Percentiles rank a stretch among this genome's conserved stretches.
Evolutionary conservation across 2,797 vertebrate species (phyloP).

Genomic region (Bradypus variegatus): DNA sequence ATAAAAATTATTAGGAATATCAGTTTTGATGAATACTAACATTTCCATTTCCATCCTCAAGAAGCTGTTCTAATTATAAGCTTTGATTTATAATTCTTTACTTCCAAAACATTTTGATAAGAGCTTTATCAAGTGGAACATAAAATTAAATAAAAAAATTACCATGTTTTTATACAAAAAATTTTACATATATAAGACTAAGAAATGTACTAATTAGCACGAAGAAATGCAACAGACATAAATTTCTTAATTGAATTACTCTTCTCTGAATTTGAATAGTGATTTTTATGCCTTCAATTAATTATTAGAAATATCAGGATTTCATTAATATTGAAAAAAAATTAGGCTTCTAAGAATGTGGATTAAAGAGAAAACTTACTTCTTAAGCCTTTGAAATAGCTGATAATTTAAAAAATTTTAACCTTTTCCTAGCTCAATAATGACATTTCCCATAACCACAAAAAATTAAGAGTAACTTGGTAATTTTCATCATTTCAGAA

Average conservation of each 20-base stretch:
- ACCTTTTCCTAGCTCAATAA: slow-evolving; percentile 31
- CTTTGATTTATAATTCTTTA: slow-evolving; percentile 39
- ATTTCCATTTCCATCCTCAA: slow-evolving; percentile 28
- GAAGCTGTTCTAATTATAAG: slow-evolving; percentile 36
- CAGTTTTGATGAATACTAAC: slow-evolving; percentile 38
- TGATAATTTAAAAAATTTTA: slow-evolving; percentile 28
- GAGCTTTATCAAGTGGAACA: neutral
- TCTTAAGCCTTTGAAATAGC: neutral
- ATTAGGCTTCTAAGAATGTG: neutral
- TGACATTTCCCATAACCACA: slow-evolving; percentile 31
- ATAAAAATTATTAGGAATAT: slow-evolving; percentile 26
- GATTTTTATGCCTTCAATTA: slow-evolving; percentile 29
- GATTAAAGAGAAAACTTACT: neutral
- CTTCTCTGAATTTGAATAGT: slow-evolving; percentile 1
- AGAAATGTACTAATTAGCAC: neutral
- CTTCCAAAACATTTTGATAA: slow-evolving; percentile 23
- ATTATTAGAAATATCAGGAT: neutral
- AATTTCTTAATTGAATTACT: slow-evolving; percentile 14
- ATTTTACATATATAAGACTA: neutral
- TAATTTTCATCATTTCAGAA: slow-evolving; percentile 38
- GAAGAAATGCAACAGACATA: neutral
- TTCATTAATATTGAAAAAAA: slow-evolving; percentile 9
- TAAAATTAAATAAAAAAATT: neutral
- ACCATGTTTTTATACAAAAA: neutral
- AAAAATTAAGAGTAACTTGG: slow-evolving; percentile 26